Conservation (phyloP, 2,113 vertebrate genomes). For the Protobothrops mucrosquamatus region DNA sequence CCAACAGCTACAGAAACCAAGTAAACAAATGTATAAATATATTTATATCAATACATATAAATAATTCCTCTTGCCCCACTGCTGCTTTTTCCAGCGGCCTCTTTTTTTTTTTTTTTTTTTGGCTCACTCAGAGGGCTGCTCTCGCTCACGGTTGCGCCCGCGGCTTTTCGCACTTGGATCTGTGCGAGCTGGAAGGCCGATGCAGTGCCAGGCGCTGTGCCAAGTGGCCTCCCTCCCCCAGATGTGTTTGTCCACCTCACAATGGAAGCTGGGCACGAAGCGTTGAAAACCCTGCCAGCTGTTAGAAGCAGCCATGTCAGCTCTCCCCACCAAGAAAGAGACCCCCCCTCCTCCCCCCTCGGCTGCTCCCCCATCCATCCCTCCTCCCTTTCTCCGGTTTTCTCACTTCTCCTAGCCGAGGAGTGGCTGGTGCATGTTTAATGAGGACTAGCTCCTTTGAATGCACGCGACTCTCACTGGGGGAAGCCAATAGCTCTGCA, state of each 20-base stretch:
- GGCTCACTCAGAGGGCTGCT: not conserved
- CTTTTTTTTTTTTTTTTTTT: not conserved
- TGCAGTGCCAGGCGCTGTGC: not conserved
- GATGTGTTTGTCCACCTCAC: not conserved
- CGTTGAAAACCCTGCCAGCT: not conserved
- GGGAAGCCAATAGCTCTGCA: not conserved
- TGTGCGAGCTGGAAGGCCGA: not conserved
- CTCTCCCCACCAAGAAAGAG: not conserved
- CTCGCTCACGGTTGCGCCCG: not conserved
- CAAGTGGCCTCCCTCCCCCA: not conserved
- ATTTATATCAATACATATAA: no score
- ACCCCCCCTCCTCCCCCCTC: no score
- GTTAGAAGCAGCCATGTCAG: not conserved
- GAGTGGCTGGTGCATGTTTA: not conserved
- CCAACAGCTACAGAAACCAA: no score
- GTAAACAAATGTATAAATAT: no score
- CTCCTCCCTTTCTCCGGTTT: no score
- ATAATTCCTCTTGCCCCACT: not conserved
- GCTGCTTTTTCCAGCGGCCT: not conserved
- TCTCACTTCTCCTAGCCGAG: not conserved
- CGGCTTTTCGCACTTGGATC: not conserved
- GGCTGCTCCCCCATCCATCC: accelerated
- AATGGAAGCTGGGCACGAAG: not conserved
- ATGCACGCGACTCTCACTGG: not conserved
- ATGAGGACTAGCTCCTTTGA: not conserved